Conservation (phyloP, 1,140 invertebrate species). For the Bombus turneri region DNA sequence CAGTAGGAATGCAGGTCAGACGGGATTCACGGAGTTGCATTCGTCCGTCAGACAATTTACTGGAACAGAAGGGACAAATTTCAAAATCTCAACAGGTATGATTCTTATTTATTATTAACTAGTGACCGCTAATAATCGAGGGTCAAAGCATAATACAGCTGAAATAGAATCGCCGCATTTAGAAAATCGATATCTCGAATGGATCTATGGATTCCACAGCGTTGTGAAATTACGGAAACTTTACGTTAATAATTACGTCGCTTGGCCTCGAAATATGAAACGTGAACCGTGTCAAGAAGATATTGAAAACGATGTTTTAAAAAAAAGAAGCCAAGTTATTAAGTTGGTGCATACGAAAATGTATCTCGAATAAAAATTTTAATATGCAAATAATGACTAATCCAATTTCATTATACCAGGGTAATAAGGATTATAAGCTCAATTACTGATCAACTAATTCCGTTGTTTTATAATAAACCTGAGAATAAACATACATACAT, state of each 20-base stretch:
- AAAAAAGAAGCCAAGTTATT: background rate
- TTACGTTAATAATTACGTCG: background rate
- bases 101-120: background rate
- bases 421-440: no score
- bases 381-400: no score
- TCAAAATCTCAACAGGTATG: background rate
- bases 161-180: slow-evolving; percentile 37
- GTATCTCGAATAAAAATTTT: background rate
- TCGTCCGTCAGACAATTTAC: slow-evolving; percentile 4
- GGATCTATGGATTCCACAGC: background rate
- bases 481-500: no score
- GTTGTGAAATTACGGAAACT: background rate
- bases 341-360: background rate
- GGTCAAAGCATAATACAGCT: background rate
- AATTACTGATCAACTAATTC: no score
- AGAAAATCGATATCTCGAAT: slow-evolving; percentile 38
- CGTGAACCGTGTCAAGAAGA: background rate
- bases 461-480: no score
- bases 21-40: slow-evolving; percentile 18
- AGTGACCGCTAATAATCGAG: slow-evolving; percentile 10
- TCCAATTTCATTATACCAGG: no score
- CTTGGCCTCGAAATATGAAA: background rate
- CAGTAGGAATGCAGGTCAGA: background rate
- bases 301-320: background rate
- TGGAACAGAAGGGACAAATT: slow-evolving; percentile 3